These are phyloP conservation scores for Amniataba percoides DNA, from an alignment of 2,797 vertebrate genomes.

Conservation along the genomic window DNA sequence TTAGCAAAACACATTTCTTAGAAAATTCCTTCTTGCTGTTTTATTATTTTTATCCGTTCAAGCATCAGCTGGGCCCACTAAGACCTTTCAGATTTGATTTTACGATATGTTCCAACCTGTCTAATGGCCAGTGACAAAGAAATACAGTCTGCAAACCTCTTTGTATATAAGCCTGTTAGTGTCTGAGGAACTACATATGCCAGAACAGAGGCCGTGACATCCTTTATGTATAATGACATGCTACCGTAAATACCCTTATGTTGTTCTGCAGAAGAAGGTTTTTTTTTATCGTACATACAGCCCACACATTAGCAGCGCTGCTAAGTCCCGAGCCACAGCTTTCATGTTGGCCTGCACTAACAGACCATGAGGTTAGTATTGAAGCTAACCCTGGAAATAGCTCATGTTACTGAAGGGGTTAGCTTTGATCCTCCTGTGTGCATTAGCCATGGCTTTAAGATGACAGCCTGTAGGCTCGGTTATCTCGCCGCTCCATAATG, in stretches of 20 bases:
- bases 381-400: constrained; percentile 66
- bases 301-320: constrained; percentile 39
- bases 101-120: background rate
- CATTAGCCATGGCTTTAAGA: constrained; percentile 68
- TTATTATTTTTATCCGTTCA: constrained; percentile 26
- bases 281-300: constrained; percentile 22
- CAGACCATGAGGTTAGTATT: constrained; percentile 62
- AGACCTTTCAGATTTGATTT: constrained; percentile 23
- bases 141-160: constrained; percentile 8
- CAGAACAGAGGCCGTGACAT: constrained; percentile 15
- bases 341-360: constrained; percentile 64
- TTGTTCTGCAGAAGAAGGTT: constrained; percentile 33
- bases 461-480: constrained; percentile 55
- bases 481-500: constrained; percentile 49
- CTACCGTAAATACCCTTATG: constrained; percentile 33
- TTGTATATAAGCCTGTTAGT: constrained; percentile 15
- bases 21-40: constrained; percentile 9
- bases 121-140: constrained; percentile 6
- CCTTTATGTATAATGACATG: constrained; percentile 20
- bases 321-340: constrained; percentile 39
- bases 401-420: constrained; percentile 57
- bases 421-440: constrained; percentile 76
- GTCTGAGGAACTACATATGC: background rate
- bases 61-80: background rate
- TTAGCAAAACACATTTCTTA: constrained; percentile 17